Conservation (phyloP, 2,888 invertebrate species). For the Hydraecia micacea region DNA sequence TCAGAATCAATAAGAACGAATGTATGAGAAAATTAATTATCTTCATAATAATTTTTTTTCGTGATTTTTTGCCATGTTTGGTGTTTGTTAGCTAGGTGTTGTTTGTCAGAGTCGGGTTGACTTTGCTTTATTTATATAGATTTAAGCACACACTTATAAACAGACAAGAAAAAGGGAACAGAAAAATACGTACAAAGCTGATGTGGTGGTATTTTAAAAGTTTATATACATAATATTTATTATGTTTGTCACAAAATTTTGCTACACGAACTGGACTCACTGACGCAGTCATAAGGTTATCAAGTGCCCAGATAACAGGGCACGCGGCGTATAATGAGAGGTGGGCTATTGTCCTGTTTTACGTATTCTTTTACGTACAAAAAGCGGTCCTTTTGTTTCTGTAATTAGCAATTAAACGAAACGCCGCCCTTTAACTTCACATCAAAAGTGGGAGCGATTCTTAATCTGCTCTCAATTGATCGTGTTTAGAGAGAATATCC, state of each 20-base stretch:
- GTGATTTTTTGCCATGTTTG: too few species aligned
- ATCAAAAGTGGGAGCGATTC: conserved; percentile 17
- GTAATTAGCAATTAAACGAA: conserved; percentile 19
- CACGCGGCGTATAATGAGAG: not conserved
- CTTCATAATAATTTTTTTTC: too few species aligned
- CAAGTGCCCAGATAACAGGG: not conserved
- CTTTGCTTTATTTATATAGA: too few species aligned
- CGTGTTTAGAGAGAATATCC: conserved; percentile 29
- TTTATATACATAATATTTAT: too few species aligned
- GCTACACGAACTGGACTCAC: not conserved
- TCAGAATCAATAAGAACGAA: too few species aligned
- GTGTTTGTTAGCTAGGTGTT: too few species aligned
- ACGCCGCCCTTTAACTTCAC: conserved; percentile 13
- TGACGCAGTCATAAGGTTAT: not conserved
- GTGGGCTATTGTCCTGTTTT: not conserved
- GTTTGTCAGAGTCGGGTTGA: too few species aligned
- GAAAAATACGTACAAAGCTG: not conserved
- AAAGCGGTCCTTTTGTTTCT: conserved; percentile 5
- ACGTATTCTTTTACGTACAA: not conserved
- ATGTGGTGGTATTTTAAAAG: too few species aligned
- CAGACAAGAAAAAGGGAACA: too few species aligned
- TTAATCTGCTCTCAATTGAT: conserved; percentile 34
- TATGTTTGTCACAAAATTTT: too few species aligned
- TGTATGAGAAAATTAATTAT: too few species aligned
- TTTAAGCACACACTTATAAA: too few species aligned